A percentile compares a stretch with the other conserved stretches of the same genome.
Conservation (phyloP, 2,888 invertebrate species). For the Apodemia zela region DNA sequence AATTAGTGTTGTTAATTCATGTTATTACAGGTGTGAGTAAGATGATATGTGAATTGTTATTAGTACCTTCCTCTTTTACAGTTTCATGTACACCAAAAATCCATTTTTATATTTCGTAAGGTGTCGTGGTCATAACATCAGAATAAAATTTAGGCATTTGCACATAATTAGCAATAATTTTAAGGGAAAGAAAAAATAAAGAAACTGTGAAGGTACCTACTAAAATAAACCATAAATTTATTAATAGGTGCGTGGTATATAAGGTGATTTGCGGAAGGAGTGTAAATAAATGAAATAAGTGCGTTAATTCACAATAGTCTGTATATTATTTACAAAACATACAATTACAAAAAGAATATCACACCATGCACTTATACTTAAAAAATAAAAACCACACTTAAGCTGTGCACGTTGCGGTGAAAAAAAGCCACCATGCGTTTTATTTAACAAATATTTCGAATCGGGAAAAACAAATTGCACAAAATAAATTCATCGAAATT, state of each 20-base stretch:
- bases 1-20: slow-evolving; percentile 55
- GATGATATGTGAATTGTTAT: slow-evolving; percentile 3
- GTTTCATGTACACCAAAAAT: background rate
- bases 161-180: background rate
- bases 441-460: slow-evolving; percentile 27
- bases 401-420: slow-evolving; percentile 71
- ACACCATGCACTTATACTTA: slow-evolving; percentile 79
- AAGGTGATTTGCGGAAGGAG: slow-evolving; percentile 43
- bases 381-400: slow-evolving; percentile 61
- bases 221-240: slow-evolving; percentile 45
- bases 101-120: background rate
- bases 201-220: slow-evolving; percentile 19
- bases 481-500: slow-evolving; percentile 14
- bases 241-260: slow-evolving; percentile 53
- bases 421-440: slow-evolving; percentile 36
- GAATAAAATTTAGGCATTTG: background rate
- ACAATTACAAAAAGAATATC: slow-evolving; percentile 63
- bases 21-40: background rate
- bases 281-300: slow-evolving; percentile 73
- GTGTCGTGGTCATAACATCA: background rate
- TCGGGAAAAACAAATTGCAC: slow-evolving; percentile 21
- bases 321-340: slow-evolving; percentile 76
- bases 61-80: background rate
- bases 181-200: slow-evolving; percentile 4
- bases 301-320: slow-evolving; percentile 73